Evolutionary conservation across 2,888 invertebrate species (phyloP).

Genomic region (Andrena flavipes): DNA sequence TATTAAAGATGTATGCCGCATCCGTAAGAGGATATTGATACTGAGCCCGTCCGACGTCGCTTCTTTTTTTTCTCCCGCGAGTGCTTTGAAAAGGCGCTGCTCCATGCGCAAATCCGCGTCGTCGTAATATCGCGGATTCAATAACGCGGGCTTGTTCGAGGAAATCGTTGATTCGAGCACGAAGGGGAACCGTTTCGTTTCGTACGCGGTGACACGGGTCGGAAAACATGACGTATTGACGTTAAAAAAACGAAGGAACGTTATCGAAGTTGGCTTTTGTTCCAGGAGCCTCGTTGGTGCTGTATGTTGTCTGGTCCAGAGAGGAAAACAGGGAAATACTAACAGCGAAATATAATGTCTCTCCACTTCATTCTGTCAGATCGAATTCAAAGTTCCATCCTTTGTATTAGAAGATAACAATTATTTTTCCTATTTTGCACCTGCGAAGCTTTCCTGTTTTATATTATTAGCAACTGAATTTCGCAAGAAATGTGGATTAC

Average conservation of each 20-base stretch:
- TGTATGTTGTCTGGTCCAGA: background rate
- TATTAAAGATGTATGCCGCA: conserved; percentile 61
- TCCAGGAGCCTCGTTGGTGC: conserved; percentile 15
- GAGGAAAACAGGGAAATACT: background rate
- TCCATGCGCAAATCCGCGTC: conserved; percentile 38
- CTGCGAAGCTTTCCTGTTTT: too few relatives aligned
- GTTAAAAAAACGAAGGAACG: conserved; percentile 9
- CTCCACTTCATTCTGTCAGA: conserved; percentile 42
- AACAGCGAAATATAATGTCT: conserved; percentile 29
- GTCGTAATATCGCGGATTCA: conserved; percentile 50
- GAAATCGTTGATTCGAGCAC: conserved; percentile 40
- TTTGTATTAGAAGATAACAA: too few relatives aligned
- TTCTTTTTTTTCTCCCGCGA: conserved; percentile 14
- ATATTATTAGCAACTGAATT: too few relatives aligned
- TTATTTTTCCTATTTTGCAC: too few relatives aligned
- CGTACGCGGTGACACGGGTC: conserved; percentile 12
- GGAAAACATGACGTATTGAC: conserved; percentile 39
- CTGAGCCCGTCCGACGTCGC: conserved; percentile 17
- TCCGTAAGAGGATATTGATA: conserved; percentile 61
- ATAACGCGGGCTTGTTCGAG: conserved; percentile 49
- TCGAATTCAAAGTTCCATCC: background rate
- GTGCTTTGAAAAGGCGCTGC: conserved; percentile 26
- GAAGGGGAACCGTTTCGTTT: conserved; percentile 25
- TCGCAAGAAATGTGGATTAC: too few relatives aligned
- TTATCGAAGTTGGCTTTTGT: conserved; percentile 55